These are phyloP conservation scores for Cyprinodon brontotheroides DNA, from an alignment of 2,113 vertebrate species.

Conservation along the genomic window DNA sequence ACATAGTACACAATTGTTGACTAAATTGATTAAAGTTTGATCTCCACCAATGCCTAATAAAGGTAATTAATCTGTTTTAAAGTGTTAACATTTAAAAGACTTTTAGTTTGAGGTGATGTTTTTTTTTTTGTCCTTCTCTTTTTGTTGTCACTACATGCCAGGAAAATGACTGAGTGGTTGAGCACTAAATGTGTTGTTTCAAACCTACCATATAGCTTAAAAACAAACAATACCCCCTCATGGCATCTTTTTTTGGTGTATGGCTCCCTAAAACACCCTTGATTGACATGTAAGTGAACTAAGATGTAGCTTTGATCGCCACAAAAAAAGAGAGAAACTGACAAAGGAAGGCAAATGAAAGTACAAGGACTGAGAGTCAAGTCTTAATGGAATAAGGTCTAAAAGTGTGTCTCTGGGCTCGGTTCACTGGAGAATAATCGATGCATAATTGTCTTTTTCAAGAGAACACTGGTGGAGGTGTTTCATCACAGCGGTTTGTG, in stretches of 20 bases:
- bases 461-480: neutral
- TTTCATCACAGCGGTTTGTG: constrained; percentile 17
- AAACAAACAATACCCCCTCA: neutral
- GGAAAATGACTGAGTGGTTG: too few relatives aligned
- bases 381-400: neutral
- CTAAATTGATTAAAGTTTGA: neutral
- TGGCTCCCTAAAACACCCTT: neutral
- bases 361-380: neutral
- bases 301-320: neutral
- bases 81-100: neutral
- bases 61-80: neutral
- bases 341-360: neutral
- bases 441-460: constrained; percentile 13
- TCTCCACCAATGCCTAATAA: neutral
- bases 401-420: neutral
- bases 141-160: too few relatives aligned
- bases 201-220: too few relatives aligned
- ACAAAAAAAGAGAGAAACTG: neutral
- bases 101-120: neutral
- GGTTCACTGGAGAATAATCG: neutral
- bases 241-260: neutral
- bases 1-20: too few relatives aligned
- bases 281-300: too few relatives aligned
- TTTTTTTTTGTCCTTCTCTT: neutral
- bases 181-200: too few relatives aligned